phyloP scores from a whole-genome alignment of 2,113 vertebrate genomes.

The Ploceus nigricollis region DNA sequence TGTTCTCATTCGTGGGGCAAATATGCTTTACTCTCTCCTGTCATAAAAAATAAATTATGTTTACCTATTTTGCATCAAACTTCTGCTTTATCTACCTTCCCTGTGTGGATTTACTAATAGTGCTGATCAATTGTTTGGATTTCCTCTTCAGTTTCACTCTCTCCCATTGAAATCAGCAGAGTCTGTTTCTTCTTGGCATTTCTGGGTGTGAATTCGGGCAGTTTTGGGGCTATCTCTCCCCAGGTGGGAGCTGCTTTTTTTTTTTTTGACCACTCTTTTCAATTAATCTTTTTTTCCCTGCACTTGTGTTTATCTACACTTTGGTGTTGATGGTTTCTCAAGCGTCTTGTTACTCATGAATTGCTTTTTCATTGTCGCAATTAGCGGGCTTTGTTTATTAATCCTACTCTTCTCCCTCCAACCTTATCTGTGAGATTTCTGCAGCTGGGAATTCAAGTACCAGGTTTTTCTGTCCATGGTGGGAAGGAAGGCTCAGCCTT shows the following conservation, averaged over 20 bases:
- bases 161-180: neutral
- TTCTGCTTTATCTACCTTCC: neutral
- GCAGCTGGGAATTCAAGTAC: rapidly evolving
- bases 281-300: neutral
- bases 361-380: neutral
- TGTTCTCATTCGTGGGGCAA: neutral
- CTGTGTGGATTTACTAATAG: neutral
- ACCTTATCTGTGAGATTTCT: neutral
- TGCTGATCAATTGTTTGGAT: neutral
- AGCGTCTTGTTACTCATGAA: neutral
- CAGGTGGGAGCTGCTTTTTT: neutral
- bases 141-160: neutral
- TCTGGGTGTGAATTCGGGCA: neutral
- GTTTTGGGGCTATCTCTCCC: neutral
- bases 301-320: neutral
- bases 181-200: neutral
- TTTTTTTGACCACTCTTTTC: neutral
- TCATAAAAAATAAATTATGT: neutral
- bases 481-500: neutral
- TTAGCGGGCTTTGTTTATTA: neutral
- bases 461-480: rapidly evolving
- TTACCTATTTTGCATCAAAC: neutral
- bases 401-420: neutral
- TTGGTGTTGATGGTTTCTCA: neutral
- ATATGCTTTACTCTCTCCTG: neutral